A percentile compares a stretch with the other conserved stretches of the same genome.
These are phyloP conservation scores for Philaethria dido DNA, from an alignment of 2,888 invertebrate genomes.

Conservation along the genomic window DNA sequence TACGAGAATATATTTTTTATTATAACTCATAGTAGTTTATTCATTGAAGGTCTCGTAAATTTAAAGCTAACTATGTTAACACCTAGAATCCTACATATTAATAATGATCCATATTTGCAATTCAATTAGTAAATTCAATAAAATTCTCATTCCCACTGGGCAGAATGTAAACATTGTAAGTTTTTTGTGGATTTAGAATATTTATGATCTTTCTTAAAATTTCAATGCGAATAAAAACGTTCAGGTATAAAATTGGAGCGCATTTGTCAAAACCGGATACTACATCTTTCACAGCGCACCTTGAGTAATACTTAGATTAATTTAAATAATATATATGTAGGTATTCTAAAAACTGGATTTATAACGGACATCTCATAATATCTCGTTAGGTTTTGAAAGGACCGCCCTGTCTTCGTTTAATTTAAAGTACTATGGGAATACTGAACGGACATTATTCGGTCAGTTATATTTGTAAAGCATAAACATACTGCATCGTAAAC, in stretches of 20 bases:
- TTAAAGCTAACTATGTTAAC: background rate
- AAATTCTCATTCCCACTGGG: background rate
- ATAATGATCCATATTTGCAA: background rate
- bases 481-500: slow-evolving; percentile 64
- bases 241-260: slow-evolving; percentile 43
- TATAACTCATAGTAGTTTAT: background rate
- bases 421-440: slow-evolving; percentile 39
- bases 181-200: slow-evolving; percentile 13
- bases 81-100: background rate
- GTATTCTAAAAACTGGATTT: slow-evolving; percentile 39
- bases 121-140: slow-evolving; percentile 7
- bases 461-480: slow-evolving; percentile 56
- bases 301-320: slow-evolving; percentile 45
- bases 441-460: slow-evolving; percentile 45
- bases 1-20: slow-evolving; percentile 47
- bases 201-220: slow-evolving; percentile 16
- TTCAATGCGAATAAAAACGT: slow-evolving; percentile 28
- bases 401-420: slow-evolving; percentile 38
- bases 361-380: slow-evolving; percentile 51
- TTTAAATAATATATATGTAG: slow-evolving; percentile 43
- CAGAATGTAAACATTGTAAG: slow-evolving; percentile 6
- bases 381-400: slow-evolving; percentile 38
- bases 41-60: background rate
- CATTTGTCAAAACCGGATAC: slow-evolving; percentile 43
- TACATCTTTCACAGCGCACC: slow-evolving; percentile 49